Evolutionary conservation across 2,113 vertebrate genomes (phyloP).

Genomic region (Mormyrus lacerda): DNA sequence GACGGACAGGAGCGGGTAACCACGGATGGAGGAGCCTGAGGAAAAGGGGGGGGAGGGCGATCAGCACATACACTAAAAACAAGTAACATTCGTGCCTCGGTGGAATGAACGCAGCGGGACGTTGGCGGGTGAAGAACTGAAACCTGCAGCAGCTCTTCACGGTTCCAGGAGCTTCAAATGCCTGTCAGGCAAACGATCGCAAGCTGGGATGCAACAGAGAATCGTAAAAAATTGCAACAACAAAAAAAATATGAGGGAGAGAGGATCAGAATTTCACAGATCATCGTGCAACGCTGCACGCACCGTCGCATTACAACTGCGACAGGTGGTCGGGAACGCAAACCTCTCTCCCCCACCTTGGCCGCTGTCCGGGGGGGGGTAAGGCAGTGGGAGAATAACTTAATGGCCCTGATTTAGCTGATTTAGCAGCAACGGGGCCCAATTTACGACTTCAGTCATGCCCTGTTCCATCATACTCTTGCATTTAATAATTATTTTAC

Average conservation of each 20-base stretch:
- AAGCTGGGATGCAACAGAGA: neutral
- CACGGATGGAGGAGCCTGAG: constrained; percentile 75
- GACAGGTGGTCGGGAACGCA: neutral
- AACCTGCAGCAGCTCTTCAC: neutral
- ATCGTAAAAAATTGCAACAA: neutral
- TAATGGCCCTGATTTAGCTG: constrained; percentile 25
- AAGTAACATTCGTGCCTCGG: neutral
- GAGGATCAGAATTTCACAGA: neutral
- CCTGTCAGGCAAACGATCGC: neutral
- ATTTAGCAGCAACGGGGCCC: constrained; percentile 40
- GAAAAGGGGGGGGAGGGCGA: neutral
- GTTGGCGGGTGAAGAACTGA: neutral
- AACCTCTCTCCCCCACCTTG: neutral
- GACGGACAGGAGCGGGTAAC: constrained; percentile 85
- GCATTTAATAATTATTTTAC: constrained; percentile 49
- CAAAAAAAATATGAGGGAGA: neutral
- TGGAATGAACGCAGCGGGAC: neutral
- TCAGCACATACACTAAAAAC: neutral
- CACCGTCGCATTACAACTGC: too few species aligned
- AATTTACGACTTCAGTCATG: constrained; percentile 56
- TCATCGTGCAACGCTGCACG: neutral
- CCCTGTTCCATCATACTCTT: constrained; percentile 49
- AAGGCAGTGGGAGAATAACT: neutral
- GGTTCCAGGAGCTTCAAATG: neutral
- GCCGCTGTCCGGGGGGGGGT: neutral